These are phyloP conservation scores for Hypolimnas misippus DNA, from an alignment of 2,888 invertebrate species.

Conservation along the genomic window DNA sequence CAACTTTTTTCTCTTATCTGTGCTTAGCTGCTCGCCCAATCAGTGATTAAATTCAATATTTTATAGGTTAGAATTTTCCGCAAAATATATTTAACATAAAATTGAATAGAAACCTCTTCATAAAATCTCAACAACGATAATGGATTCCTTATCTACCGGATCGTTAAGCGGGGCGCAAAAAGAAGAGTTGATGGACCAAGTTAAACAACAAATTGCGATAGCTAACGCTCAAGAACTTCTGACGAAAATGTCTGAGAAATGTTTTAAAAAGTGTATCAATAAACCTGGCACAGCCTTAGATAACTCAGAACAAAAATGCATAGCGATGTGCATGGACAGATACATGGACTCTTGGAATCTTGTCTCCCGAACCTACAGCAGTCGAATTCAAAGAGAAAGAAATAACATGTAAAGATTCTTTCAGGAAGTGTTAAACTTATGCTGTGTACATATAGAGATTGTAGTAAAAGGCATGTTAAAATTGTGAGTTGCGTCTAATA, in stretches of 20 bases:
- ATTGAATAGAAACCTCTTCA: conserved; percentile 24
- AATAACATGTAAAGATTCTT: conserved; percentile 79
- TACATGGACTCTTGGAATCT: conserved; percentile 98
- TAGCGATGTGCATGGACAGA: conserved; percentile 99
- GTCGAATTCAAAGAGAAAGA: conserved; percentile 92
- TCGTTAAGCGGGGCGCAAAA: conserved; percentile 88
- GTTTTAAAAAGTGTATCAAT: conserved; percentile 96
- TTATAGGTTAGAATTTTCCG: conserved; percentile 56
- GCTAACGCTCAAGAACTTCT: conserved; percentile 97
- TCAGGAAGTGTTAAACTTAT: conserved; percentile 49
- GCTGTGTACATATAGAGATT: conserved; percentile 73
- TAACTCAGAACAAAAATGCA: conserved; percentile 97
- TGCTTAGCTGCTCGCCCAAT: conserved; percentile 5
- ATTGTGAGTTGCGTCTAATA: conserved; percentile 57
- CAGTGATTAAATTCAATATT: conserved; percentile 10
- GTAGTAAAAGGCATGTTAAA: conserved; percentile 69
- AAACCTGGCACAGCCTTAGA: conserved; percentile 96
- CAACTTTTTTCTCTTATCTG: background rate
- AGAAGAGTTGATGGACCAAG: conserved; percentile 96
- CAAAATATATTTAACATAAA: conserved; percentile 28
- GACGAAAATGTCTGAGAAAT: conserved; percentile 98
- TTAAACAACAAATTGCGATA: conserved; percentile 97
- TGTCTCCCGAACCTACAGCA: conserved; percentile 94
- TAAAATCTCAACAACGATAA: conserved; percentile 52
- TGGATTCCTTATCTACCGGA: conserved; percentile 85